Percentiles rank a stretch among this genome's conserved stretches.
These are phyloP conservation scores for Tachina grossa DNA, from an alignment of 2,888 invertebrate species.

Conservation along the genomic window DNA sequence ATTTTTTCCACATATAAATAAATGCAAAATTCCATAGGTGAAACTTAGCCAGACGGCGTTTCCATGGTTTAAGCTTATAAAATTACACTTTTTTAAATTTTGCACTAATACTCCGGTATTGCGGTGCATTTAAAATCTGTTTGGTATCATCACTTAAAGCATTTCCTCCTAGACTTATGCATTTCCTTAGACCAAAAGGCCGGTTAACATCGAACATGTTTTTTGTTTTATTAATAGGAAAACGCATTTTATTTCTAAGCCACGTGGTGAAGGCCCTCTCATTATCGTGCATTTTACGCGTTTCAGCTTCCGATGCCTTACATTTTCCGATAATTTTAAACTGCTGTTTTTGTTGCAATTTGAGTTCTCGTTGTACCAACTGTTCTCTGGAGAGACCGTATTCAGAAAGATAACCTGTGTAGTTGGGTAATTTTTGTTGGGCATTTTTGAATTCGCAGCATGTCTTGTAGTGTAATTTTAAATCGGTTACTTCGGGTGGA, in stretches of 20 bases:
- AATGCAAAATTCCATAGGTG: too few species aligned
- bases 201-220: conserved; percentile 82
- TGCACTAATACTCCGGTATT: conserved; percentile 70
- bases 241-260: conserved; percentile 83
- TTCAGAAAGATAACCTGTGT: conserved; percentile 84
- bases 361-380: conserved; percentile 82
- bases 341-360: conserved; percentile 79
- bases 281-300: conserved; percentile 83
- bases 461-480: conserved; percentile 81
- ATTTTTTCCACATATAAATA: too few species aligned
- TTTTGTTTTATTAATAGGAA: conserved; percentile 81
- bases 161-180: conserved; percentile 49
- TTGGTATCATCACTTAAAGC: conserved; percentile 63
- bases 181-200: conserved; percentile 59
- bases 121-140: conserved; percentile 59
- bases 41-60: too few species aligned
- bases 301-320: conserved; percentile 82
- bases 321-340: conserved; percentile 78
- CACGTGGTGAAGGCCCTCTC: conserved; percentile 84
- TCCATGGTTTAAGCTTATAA: neutral
- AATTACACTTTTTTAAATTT: conserved; percentile 59
- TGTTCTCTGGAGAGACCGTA: conserved; percentile 84
- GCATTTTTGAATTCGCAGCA: conserved; percentile 82
- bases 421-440: conserved; percentile 83
- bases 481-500: conserved; percentile 74